Percentiles rank a stretch among this genome's conserved stretches.
Evolutionary conservation across 2,888 invertebrate genomes (phyloP).

Genomic region (Philonicus albiceps): DNA sequence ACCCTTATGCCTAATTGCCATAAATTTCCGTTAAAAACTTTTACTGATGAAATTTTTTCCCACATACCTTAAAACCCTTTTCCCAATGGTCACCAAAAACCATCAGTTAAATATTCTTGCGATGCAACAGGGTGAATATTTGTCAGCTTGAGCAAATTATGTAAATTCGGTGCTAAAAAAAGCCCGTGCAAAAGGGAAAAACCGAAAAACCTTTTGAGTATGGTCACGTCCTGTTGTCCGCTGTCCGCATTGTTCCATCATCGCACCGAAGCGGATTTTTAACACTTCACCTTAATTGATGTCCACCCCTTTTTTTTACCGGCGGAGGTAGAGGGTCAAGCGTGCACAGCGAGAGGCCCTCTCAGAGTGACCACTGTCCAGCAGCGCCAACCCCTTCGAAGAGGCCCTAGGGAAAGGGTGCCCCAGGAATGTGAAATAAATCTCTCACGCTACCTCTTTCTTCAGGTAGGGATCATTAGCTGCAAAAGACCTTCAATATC

Average conservation of each 20-base stretch:
- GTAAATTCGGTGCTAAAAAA: background rate
- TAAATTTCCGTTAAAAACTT: conserved; percentile 5
- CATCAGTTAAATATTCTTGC: background rate
- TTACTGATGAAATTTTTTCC: background rate
- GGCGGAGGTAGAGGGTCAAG: background rate
- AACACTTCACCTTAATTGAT: conserved; percentile 42
- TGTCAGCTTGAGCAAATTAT: conserved; percentile 3
- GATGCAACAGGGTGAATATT: conserved; percentile 10
- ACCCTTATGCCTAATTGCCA: background rate
- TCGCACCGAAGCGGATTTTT: conserved; percentile 31
- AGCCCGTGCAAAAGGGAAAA: background rate
- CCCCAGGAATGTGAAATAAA: conserved; percentile 12
- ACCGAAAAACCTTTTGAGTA: background rate
- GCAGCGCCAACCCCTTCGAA: background rate
- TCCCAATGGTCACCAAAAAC: background rate
- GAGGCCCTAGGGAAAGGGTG: background rate
- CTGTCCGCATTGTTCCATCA: conserved; percentile 31
- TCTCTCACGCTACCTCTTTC: conserved; percentile 34
- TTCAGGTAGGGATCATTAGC: conserved; percentile 35
- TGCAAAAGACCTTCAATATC: conserved; percentile 33
- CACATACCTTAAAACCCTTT: background rate
- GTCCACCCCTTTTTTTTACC: conserved; percentile 26
- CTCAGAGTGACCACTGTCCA: conserved; percentile 36
- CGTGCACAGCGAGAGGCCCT: background rate
- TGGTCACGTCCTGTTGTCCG: conserved; percentile 40